Conservation (phyloP, 2,888 invertebrate species). For the Xylota sylvarum region DNA sequence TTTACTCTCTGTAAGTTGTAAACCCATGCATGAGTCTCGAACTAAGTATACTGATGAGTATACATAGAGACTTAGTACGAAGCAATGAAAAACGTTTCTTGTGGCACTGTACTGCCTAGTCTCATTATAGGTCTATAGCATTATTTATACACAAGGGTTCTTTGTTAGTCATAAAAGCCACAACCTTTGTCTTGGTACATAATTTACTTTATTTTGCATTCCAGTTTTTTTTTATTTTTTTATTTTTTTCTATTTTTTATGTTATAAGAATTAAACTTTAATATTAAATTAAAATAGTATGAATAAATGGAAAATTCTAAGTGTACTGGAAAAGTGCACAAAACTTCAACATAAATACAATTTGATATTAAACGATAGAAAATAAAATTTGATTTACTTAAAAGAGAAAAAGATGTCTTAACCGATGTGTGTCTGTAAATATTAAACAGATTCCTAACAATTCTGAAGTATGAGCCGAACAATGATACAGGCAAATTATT, state of each 20-base stretch:
- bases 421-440: slow-evolving; percentile 6
- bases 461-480: background rate
- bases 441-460: background rate
- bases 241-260: background rate
- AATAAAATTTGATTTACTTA: slow-evolving; percentile 37
- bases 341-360: slow-evolving; percentile 28
- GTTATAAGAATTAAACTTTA: slow-evolving; percentile 16
- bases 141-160: no score
- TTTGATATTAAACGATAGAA: slow-evolving; percentile 1
- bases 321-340: slow-evolving; percentile 8
- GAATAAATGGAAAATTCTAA: background rate
- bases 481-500: background rate
- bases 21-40: no score
- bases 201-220: slow-evolving; percentile 47
- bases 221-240: slow-evolving; percentile 2
- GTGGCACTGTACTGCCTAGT: no score
- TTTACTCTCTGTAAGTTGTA: no score
- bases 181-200: slow-evolving; percentile 1
- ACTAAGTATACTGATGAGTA: no score
- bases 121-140: no score
- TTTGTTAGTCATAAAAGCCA: background rate
- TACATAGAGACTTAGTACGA: no score
- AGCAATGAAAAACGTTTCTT: no score
- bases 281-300: slow-evolving; percentile 27
- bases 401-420: background rate